Evolutionary conservation across 2,888 invertebrate species (phyloP).

Genomic region (Himalopsyche anomala): DNA sequence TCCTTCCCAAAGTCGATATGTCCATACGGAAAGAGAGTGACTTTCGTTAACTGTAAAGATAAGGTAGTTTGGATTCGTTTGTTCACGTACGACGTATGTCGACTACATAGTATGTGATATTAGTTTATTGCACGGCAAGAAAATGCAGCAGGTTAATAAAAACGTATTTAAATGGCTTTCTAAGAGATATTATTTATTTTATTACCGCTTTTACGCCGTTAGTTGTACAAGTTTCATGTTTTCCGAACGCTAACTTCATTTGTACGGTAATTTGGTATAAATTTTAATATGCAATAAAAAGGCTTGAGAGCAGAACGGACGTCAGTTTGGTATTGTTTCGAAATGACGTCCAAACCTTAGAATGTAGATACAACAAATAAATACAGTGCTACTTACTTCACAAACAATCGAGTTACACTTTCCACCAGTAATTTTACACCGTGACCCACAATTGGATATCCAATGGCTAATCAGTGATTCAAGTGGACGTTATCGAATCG

Average conservation of each 20-base stretch:
- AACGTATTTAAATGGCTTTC: too few relatives aligned
- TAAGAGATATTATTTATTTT: too few relatives aligned
- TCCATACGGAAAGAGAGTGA: too few relatives aligned
- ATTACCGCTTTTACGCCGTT: too few relatives aligned
- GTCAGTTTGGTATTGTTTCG: constrained; percentile 8
- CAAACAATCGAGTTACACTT: constrained; percentile 26
- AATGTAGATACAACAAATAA: too few relatives aligned
- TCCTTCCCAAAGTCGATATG: too few relatives aligned
- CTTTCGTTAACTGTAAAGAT: too few relatives aligned
- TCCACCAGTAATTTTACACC: constrained; percentile 30
- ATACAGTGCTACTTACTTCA: background rate
- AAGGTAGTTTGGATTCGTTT: too few relatives aligned
- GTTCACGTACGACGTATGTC: too few relatives aligned
- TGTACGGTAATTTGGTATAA: constrained; percentile 4
- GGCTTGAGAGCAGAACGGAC: constrained; percentile 2
- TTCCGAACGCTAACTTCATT: background rate
- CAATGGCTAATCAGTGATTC: constrained; percentile 7
- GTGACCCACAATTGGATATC: constrained; percentile 30
- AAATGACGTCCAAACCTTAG: constrained; percentile 13
- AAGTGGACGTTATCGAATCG: background rate
- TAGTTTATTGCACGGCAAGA: too few relatives aligned
- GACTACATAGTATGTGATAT: too few relatives aligned
- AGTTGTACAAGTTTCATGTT: background rate
- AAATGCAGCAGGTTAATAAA: too few relatives aligned
- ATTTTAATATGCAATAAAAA: constrained; percentile 34